phyloP scores from a whole-genome alignment of 2,113 vertebrate genomes.

The Chlamydotis undulata region DNA sequence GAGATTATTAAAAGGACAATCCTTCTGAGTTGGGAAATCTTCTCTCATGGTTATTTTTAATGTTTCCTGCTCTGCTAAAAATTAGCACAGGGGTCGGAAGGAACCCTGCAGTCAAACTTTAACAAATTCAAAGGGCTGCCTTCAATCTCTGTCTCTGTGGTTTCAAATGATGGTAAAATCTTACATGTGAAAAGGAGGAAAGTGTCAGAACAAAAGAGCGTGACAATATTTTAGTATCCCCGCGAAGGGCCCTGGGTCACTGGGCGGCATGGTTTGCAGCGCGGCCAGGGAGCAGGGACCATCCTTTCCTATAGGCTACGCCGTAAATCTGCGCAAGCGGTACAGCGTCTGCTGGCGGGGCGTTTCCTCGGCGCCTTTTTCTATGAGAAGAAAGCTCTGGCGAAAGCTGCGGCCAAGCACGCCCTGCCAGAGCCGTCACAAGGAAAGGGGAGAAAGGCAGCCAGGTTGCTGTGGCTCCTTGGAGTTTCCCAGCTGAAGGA shows the following conservation, averaged over 20 bases:
- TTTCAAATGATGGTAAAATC: neutral
- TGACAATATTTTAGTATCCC: neutral
- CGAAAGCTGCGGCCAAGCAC: neutral
- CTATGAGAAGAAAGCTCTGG: neutral
- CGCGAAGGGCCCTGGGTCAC: neutral
- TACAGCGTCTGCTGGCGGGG: neutral
- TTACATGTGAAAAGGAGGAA: neutral
- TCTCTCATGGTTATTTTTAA: constrained; percentile 60
- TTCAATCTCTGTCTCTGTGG: constrained; percentile 7
- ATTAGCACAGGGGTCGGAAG: constrained; percentile 36
- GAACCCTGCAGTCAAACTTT: constrained; percentile 46
- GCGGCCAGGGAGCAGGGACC: neutral
- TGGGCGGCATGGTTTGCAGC: neutral
- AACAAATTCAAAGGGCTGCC: constrained; percentile 26
- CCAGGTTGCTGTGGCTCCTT: constrained; percentile 31
- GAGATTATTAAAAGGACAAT: constrained; percentile 25
- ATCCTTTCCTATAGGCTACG: neutral
- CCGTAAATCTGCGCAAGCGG: accelerated
- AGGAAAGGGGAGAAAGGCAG: neutral
- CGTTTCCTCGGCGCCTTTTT: neutral
- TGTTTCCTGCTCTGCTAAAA: constrained; percentile 64
- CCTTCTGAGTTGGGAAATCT: constrained; percentile 38
- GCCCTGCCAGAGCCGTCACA: neutral
- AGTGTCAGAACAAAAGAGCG: constrained; percentile 13
- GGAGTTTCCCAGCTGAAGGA: neutral